phyloP scores from a whole-genome alignment of 2,888 invertebrate species.

The Saturnia pavonia region DNA sequence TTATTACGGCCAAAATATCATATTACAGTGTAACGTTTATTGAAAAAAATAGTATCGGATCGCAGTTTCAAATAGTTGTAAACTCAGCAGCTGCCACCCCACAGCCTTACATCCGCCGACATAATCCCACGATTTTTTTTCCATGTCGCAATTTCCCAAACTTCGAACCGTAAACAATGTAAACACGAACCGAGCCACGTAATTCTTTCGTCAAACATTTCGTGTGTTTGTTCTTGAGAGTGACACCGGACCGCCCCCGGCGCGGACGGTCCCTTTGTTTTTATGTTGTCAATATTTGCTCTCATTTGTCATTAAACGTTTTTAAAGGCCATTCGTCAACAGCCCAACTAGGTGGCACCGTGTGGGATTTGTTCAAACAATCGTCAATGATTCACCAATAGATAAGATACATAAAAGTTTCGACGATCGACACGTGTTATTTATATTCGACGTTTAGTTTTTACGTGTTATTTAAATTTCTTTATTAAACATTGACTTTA shows the following conservation, averaged over 20 bases:
- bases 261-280: constrained; percentile 70
- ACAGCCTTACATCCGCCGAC: not conserved
- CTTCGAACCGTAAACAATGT: constrained; percentile 39
- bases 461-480: not conserved
- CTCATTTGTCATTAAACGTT: constrained; percentile 74
- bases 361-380: constrained; percentile 49
- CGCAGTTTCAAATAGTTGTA: not conserved
- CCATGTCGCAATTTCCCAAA: constrained; percentile 53
- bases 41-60: not conserved
- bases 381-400: constrained; percentile 8
- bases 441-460: not conserved
- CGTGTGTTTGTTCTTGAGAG: constrained; percentile 73
- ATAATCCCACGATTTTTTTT: constrained; percentile 23
- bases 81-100: constrained; percentile 1
- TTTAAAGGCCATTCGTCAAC: constrained; percentile 59
- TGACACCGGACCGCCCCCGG: constrained; percentile 73
- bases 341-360: constrained; percentile 63
- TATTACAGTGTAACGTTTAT: not conserved
- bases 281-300: constrained; percentile 77
- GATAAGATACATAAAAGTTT: not conserved
- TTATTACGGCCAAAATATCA: not conserved
- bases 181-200: constrained; percentile 5
- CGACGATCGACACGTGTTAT: not conserved
- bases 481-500: not conserved
- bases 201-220: constrained; percentile 58